Base-by-base conservation (phyloP, 2,113 vertebrate species). In the Lampris incognitus region DNA sequence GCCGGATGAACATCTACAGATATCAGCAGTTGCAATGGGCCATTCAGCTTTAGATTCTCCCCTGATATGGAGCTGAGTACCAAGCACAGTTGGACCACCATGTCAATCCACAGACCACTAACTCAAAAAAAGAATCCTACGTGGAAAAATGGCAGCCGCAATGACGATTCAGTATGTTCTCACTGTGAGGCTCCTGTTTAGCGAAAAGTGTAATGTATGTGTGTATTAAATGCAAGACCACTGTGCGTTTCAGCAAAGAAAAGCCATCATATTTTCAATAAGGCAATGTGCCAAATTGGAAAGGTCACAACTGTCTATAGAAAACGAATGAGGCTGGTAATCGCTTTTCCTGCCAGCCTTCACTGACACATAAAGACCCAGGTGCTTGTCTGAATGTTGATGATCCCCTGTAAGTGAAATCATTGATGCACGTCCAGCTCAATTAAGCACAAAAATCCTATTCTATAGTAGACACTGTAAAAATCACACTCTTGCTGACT, bases 261-360 rank as follows among this genome's bases (percentile, higher is more conserved):
- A 90, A 90, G 87, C 90, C 80, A 84, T 89, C 89, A 90, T 86
- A 87, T 89, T 74, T 10, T 24, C 24, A 24, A 68, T 83, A 84
- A 81, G 76, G 84, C 78, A 83, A 90, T 79, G 85, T 89, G 87
- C 89, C 89, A 92, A 55, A 87, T 91, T 83, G 85, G 84, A 92
- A 93, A 93, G 92, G 92, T 93, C 90, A 92, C 79, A 87, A 90
- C 85, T 89, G 88, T 92, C 91, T 88, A 86, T 89, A 76, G 89
- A 86, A 84, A 91, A 93, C 85, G 90, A 93, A 92, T 89, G 88
- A 88, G 83, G 79, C 86, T 72, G 73, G 79, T 91, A 92, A 90
- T 93, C 79, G 75, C 87, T 89, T 86, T 90, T 79, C 85, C 85
- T 93, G 90, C 90, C 88, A 89, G 85, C 74, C 67, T 83, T 89